Conservation (phyloP, 2,888 invertebrate species). For the Philhelius pedissequus region DNA sequence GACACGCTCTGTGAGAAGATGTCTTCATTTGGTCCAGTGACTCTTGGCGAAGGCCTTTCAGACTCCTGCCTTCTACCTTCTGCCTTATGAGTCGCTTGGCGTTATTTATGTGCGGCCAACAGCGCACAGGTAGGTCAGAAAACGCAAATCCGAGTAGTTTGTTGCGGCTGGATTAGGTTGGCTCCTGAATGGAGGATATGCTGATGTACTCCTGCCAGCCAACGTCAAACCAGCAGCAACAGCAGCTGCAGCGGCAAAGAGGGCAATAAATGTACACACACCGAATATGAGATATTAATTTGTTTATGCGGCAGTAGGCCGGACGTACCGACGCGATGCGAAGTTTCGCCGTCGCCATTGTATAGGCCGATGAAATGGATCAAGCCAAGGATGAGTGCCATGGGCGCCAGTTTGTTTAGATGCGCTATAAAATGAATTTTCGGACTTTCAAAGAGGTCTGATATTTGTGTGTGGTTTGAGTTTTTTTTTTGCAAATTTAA, state of each 20-base stretch:
- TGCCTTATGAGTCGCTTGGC: conserved; percentile 51
- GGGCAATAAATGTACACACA: conserved; percentile 19
- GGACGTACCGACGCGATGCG: neutral
- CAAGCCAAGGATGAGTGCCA: conserved; percentile 47
- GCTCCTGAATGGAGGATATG: conserved; percentile 51
- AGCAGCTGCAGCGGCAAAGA: neutral
- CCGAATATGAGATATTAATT: conserved; percentile 66
- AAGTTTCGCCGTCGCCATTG: too few species aligned
- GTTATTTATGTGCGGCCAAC: conserved; percentile 54
- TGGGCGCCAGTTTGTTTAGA: conserved; percentile 65
- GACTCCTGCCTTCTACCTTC: conserved; percentile 9
- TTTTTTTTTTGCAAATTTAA: conserved; percentile 30
- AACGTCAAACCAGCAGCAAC: neutral
- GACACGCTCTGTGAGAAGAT: conserved; percentile 69
- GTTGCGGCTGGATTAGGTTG: conserved; percentile 29
- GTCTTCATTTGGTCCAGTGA: conserved; percentile 67
- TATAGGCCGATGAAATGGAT: conserved; percentile 24
- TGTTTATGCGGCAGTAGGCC: conserved; percentile 58
- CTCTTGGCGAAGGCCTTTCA: conserved; percentile 18
- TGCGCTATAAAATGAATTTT: conserved; percentile 39
- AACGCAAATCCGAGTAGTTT: neutral
- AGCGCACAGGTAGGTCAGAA: conserved; percentile 51
- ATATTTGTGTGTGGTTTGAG: neutral
- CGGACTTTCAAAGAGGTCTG: conserved; percentile 1
- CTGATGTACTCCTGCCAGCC: conserved; percentile 19